Base-by-base conservation (phyloP, 2,113 vertebrate genomes). In the Hiodon alosoides region DNA sequence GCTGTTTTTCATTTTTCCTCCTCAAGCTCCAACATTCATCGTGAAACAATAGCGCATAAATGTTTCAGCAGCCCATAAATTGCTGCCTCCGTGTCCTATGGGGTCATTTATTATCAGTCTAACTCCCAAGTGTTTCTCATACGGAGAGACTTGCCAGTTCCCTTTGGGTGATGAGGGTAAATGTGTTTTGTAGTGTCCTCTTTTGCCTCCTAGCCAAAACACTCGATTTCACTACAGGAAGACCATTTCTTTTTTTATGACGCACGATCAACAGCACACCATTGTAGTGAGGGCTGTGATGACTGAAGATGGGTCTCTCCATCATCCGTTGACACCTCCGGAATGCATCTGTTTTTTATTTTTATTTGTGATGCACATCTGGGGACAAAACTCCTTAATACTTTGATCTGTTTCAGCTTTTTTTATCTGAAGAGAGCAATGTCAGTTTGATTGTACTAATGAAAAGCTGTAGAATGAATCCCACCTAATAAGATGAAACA, bases 11-110 rank as follows among this genome's bases (percentile, higher is more conserved):
- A 85, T 86, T 82, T 71, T 59, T 74, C 76, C 61, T 58, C 13
- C 67, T 54, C 54, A 2, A 57, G 5, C 17, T 68, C 58, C 69
- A 16, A 52, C 14, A 14, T 61, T 58, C 60, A 55, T 7, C 3
- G 67, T 81, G 77, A 81, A 79, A 79, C 74, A 74, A 75, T 81
- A 65, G 69, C 76, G 72, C 61, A 73, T 77, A 54, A 83, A 79
- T 48, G 67, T 86, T 87, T 90, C 81, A 86, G 81, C 84, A 83
- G 83, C 80, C 82, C 85, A 90, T 90, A 87, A 89, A 89, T 89
- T 82, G 76, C 78, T 69, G 64, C 74, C 83, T 77, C 68, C 83
- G 73, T 82, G 79, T 86, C 78, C 69, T 10, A 55, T 46, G 64
- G 71, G 73, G 80, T 84, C 78, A 76, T 88, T 87, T 86, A 84